Evolutionary conservation across 92 coral and sea anemone genomes (phyloP), one percentile per base, ranked within the genome.

Genomic region (Umimayanthus chanpuru): DNA sequence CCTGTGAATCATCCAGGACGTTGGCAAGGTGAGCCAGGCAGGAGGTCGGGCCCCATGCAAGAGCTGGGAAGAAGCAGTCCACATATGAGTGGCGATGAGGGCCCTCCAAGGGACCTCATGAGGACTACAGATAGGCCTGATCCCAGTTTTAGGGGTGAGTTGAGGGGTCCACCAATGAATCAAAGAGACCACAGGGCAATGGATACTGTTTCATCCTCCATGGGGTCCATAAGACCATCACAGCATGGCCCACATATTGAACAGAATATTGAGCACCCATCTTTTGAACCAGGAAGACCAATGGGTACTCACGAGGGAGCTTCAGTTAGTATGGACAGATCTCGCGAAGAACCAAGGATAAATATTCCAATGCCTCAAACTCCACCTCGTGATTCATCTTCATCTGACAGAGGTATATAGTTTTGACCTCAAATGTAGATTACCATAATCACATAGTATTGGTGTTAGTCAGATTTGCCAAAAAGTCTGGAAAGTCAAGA

Each of bases 141-240:
- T 40, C 77, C 77, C 20, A 73, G 64, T 44, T 82, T 82, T 82
- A 83, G 82, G 28, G 50, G 39, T 29, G 90, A 91, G 25, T 77
- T 91, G 72, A 89, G 86, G 58, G 91, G 94, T 40, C 93, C 89
- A 53, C 94, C 86, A 15, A 61, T 85, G 65, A 86, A 90, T 38
- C 94, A 77, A 80, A 92, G 89, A 36, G 83, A 44, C 15, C 91
- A 68, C 41, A 23, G 74, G 47, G 77, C 36, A 70, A 71, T 44
- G 66, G 75, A 81, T 38, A 65, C 65, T 16, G n/a, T 83, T 68
- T 20, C 78, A 67, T 68, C 87, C 29, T 70, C 78, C 56, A 39
- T 65, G 67, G 89, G 75, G 39, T 83, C 65, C 21, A 29, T 75
- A 21, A 75, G 83, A 29, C 25, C 56, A 9, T 26, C 89, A 55